These are phyloP conservation scores for Eurytoma adleriae DNA, from an alignment of 2,888 invertebrate species.

Conservation along the genomic window DNA sequence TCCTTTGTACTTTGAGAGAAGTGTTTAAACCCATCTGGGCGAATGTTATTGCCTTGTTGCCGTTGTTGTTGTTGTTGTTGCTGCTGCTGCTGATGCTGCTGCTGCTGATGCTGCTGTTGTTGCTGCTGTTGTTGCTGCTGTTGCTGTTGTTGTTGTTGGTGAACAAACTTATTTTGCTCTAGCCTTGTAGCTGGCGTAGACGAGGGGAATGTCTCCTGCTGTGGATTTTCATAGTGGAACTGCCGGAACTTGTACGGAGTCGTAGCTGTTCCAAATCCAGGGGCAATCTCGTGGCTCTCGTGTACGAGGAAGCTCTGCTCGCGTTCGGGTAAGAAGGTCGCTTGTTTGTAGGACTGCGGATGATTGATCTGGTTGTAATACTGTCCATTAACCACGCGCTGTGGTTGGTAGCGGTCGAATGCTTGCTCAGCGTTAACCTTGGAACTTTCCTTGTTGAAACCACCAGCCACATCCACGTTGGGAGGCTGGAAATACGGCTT, in stretches of 20 bases:
- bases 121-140: neutral
- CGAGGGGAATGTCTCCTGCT: conserved; percentile 61
- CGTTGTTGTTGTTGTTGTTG: neutral
- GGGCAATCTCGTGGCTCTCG: conserved; percentile 71
- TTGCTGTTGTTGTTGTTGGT: conserved; percentile 3
- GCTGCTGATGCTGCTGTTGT: conserved; percentile 39
- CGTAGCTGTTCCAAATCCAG: conserved; percentile 58
- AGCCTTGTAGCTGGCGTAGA: conserved; percentile 59
- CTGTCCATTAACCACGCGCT: conserved; percentile 57
- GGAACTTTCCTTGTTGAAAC: neutral
- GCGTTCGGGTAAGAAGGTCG: conserved; percentile 63
- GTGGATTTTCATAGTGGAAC: conserved; percentile 66
- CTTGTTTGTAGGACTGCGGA: conserved; percentile 65
- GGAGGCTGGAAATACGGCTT: conserved; percentile 59
- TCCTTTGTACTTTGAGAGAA: conserved; percentile 57
- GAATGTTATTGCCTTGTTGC: conserved; percentile 4
- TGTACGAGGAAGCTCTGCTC: conserved; percentile 71
- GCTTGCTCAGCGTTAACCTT: conserved; percentile 53
- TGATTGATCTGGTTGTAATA: conserved; percentile 70
- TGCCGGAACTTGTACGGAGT: conserved; percentile 71
- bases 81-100: neutral
- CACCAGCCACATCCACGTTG: conserved; percentile 1
- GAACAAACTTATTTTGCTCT: conserved; percentile 61
- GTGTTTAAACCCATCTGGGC: conserved; percentile 45
- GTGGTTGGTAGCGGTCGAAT: conserved; percentile 39